These are phyloP conservation scores for Achatina immaculata DNA, from an alignment of 1,140 invertebrate species.

Conservation along the genomic window DNA sequence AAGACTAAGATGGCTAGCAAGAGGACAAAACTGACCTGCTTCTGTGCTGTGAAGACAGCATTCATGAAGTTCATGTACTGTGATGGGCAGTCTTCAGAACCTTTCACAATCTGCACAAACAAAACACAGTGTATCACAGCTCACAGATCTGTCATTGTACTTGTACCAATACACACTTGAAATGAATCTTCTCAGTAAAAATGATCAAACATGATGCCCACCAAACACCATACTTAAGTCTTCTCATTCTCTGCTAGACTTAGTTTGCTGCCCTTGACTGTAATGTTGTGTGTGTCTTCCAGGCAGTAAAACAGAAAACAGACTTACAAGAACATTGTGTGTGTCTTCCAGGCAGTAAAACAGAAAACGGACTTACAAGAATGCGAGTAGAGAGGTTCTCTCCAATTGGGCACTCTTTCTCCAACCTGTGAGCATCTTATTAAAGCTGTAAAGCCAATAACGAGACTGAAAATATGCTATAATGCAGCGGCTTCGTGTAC, in stretches of 20 bases:
- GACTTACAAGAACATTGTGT: not conserved
- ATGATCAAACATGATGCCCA: no score
- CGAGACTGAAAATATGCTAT: not conserved
- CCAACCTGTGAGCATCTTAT: constrained; percentile 68
- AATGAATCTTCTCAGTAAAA: no score
- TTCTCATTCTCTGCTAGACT: no score
- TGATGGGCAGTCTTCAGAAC: constrained; percentile 85
- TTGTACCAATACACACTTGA: no score
- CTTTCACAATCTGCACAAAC: constrained; percentile 77
- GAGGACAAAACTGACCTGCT: constrained; percentile 74
- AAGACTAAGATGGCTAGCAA: no score
- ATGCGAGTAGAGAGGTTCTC: constrained; percentile 83
- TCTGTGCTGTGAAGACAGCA: constrained; percentile 95
- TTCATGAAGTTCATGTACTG: constrained; percentile 99
- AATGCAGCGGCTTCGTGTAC: no score
- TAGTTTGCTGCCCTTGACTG: no score
- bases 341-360: not conserved
- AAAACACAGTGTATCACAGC: not conserved
- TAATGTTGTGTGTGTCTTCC: not conserved
- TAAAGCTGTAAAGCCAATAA: constrained; percentile 42
- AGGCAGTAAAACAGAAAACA: not conserved
- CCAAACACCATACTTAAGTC: no score
- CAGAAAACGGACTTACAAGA: constrained; percentile 78
- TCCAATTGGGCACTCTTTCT: constrained; percentile 76
- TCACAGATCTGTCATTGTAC: no score